Conservation (phyloP, 92 coral and sea anemone genomes). For the Micromussa lordhowensis region DNA sequence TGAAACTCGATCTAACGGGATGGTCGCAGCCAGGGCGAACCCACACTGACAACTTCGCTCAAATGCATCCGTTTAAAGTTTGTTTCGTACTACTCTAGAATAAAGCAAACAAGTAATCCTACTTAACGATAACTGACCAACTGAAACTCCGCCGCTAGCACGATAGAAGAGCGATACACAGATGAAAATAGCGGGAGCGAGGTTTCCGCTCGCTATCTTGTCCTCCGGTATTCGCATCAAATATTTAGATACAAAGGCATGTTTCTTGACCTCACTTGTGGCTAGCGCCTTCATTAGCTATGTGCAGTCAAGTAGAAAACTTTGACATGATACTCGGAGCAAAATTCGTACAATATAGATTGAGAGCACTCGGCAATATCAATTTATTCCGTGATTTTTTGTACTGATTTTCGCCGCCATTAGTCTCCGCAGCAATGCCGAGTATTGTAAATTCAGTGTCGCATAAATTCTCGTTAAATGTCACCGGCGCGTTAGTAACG, state of each 20-base stretch:
- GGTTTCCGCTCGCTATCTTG: background rate
- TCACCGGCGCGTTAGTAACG: background rate
- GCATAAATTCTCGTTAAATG: background rate
- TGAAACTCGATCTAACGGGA: conserved; percentile 31
- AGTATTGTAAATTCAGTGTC: background rate
- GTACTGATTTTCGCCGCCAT: background rate
- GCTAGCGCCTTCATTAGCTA: background rate
- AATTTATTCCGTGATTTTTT: background rate
- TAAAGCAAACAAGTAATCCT: background rate
- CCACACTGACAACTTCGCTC: background rate
- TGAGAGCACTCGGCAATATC: background rate
- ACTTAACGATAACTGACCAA: background rate
- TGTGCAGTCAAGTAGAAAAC: conserved; percentile 29
- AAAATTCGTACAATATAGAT: background rate
- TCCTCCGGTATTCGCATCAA: background rate
- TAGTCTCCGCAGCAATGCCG: background rate
- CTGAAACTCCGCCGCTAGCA: no score
- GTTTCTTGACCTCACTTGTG: background rate
- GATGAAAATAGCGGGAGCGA: background rate
- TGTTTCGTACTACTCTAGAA: conserved; percentile 2
- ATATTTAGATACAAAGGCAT: conserved; percentile 19
- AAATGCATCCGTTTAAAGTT: background rate
- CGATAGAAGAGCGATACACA: background rate
- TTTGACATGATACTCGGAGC: background rate
- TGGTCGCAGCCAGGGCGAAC: conserved; percentile 8